Conservation (phyloP, 2,797 vertebrate species). For the Passerculus sandwichensis region DNA sequence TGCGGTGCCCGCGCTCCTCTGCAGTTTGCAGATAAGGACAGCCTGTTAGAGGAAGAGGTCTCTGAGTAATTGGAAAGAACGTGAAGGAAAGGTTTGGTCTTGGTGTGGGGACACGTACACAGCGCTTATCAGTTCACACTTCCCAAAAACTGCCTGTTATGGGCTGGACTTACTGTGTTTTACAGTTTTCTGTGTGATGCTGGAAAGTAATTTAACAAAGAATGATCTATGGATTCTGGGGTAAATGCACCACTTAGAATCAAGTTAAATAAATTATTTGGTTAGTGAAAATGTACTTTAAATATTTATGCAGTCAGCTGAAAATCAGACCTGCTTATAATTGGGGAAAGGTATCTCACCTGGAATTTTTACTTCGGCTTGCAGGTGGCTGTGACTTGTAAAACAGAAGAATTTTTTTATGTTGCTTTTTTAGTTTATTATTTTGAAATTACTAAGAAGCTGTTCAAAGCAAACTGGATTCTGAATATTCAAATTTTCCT, state of each 20-base stretch:
- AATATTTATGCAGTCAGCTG: not conserved
- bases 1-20: not conserved
- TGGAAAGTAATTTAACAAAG: not conserved
- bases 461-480: not conserved
- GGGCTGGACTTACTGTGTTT: not conserved
- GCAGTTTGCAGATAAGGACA: not conserved
- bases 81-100: not conserved
- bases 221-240: not conserved
- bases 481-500: not conserved
- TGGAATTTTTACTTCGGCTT: not conserved
- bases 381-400: not conserved
- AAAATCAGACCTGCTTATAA: not conserved
- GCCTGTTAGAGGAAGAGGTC: not conserved
- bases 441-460: not conserved
- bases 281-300: not conserved
- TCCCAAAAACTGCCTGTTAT: not conserved
- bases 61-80: not conserved
- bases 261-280: not conserved
- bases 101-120: rapidly evolving
- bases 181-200: not conserved
- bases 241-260: not conserved
- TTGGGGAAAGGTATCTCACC: not conserved
- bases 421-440: not conserved
- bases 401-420: not conserved
- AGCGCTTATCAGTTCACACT: not conserved